Conservation (phyloP, 2,113 vertebrate genomes). For the Poecilia latipinna region DNA sequence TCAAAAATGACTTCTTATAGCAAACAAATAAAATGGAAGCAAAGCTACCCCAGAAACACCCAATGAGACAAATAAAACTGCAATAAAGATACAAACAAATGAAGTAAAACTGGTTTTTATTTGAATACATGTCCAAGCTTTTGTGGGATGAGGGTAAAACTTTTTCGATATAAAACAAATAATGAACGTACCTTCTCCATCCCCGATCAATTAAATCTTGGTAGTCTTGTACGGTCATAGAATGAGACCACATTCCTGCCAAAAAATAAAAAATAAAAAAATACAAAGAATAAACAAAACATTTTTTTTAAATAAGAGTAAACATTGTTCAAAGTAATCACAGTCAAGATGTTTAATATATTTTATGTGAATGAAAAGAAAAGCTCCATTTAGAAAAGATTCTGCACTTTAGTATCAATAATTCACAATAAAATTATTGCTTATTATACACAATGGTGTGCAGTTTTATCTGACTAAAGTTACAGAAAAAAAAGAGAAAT, state of each 20-base stretch:
- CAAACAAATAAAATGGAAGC: background rate
- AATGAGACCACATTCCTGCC: constrained; percentile 99
- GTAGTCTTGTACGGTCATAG: constrained; percentile 94
- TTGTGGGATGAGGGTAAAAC: background rate
- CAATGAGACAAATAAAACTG: background rate
- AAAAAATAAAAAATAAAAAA: background rate
- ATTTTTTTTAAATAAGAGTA: background rate
- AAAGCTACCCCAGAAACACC: background rate
- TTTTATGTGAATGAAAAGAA: background rate
- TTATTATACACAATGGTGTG: background rate
- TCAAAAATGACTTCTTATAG: background rate
- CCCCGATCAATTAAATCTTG: constrained; percentile 97
- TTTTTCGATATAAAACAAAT: background rate
- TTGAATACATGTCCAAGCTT: background rate
- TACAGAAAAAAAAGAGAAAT: background rate
- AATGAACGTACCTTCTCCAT: constrained; percentile 87
- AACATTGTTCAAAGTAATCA: background rate
- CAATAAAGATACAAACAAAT: background rate
- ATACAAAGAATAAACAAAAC: background rate
- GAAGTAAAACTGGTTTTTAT: background rate
- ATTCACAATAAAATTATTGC: background rate
- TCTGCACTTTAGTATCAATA: background rate
- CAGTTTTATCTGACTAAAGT: background rate
- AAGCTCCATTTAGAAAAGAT: background rate
- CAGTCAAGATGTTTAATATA: no score